Evolutionary conservation across 37 sponge, comb jelly and placozoan genomes (phyloP), one percentile per base, ranked within the genome.

Genomic region (Halisarca cf. caerulea): DNA sequence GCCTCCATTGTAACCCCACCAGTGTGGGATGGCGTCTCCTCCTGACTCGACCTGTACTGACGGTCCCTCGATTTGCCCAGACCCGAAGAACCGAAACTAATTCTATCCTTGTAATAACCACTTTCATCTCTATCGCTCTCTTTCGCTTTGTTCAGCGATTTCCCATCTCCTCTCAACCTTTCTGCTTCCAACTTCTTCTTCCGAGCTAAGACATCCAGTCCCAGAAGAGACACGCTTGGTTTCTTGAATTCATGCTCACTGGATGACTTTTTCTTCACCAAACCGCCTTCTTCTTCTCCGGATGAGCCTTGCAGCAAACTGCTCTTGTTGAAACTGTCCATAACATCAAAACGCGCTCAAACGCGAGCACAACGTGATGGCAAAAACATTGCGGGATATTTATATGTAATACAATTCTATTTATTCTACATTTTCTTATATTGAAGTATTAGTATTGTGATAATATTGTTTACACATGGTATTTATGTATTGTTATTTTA

Each of bases 1-100:
- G 90, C 98, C 60, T 90, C 89, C 8, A 83, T 80, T 62, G 83
- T 95, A 39, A 95, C 98, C 3, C 98, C 98, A 18, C 98, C 98
- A 59, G 98, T 82, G 58, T 97, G 90, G 40, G 95, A 92, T 0
- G 98, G 98, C 0, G 98, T 94, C 37, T 97, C 98, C 2, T 59
- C 80, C 25, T 43, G 68, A 9, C 88, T 8, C 14, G 58, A 41
- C 3, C 98, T 54, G 62, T 91, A 97, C 20, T 84, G 62, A 0
- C 95, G 38, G 9, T 91, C 86, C 15, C 59, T 64, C 0, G 58
- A 61, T 33, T 43, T 82, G 8, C 47, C 37, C 5, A 17, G 8
- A 27, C 41, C 55, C 0, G 84, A 68, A 20, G 68, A 72, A 0
- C 91, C 94, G 80, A 88, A 89, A 72, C 90, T 89, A 3, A 88